phyloP scores from a whole-genome alignment of 1,140 invertebrate genomes.

The Drosophila sulfurigaster region DNA sequence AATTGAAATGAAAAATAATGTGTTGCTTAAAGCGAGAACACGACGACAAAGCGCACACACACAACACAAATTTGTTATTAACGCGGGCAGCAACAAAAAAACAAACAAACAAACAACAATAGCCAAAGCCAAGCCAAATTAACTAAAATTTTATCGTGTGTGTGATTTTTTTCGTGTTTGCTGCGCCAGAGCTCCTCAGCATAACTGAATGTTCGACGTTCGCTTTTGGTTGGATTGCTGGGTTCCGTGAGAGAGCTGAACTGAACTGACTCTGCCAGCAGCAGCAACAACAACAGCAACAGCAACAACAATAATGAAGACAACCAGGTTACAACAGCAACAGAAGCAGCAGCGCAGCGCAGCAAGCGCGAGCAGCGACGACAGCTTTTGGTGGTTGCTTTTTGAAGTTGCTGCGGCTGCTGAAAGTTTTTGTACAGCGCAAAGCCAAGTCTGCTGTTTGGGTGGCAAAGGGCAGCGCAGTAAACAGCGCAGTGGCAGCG shows the following conservation, averaged over 20 bases:
- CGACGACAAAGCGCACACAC: conserved; percentile 13
- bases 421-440: conserved; percentile 52
- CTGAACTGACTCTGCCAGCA: conserved; percentile 5
- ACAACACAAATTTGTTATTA: conserved; percentile 36
- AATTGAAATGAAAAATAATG: conserved; percentile 19
- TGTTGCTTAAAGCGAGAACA: conserved; percentile 24
- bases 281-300: conserved; percentile 15
- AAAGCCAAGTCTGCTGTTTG: conserved; percentile 7
- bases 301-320: conserved; percentile 4
- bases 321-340: conserved; percentile 41
- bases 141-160: conserved; percentile 51
- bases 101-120: conserved; percentile 18
- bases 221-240: conserved; percentile 52
- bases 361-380: conserved; percentile 46
- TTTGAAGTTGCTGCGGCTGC: conserved; percentile 59
- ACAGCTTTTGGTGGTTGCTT: conserved; percentile 75
- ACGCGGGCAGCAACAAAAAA: conserved; percentile 45
- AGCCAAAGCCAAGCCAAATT: conserved; percentile 56
- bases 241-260: conserved; percentile 25
- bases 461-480: conserved; percentile 54
- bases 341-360: conserved; percentile 20
- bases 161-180: conserved; percentile 75
- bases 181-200: conserved; percentile 77
- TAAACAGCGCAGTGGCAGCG: neutral
- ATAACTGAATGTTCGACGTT: conserved; percentile 79